Base-by-base conservation (phyloP, 2,797 vertebrate species). In the Nannoperca australis region DNA sequence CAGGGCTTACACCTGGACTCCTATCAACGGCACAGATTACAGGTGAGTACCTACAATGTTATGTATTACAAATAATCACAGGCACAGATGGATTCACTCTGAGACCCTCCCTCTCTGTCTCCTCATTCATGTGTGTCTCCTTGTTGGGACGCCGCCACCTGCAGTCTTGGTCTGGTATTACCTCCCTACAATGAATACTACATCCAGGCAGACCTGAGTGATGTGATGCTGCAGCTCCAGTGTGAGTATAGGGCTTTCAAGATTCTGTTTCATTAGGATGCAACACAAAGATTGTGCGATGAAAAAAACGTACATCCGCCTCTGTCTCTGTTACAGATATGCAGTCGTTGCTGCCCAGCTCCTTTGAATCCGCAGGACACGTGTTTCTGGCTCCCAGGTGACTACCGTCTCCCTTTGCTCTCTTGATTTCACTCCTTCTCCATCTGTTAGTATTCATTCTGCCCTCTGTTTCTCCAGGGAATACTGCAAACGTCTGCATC, bases 301-400 rank as follows among this genome's bases (percentile, higher is more conserved):
- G 10, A 49, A 34, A 50, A 67, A 66, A 3, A 18, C 38, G 7
- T 38, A n/a, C 45, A 32, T 44, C 62, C 11, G 20, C 14, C 3
- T 51, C 49, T 70, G 18, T 53, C 53, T 79, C 1, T 79, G 54
- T 95, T 94, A 89, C 95, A 99, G 98, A 99, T 96, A 97, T 99
- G 96, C 98, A 99, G 95, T 98, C 96, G 81, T 92, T 99, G 96
- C 95, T 99, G 92, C 98, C 98, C 85, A 97, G 96, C 95, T 97
- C 95, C 82, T 99, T 98, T 95, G 98, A 99, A 91, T 96, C 97
- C 81, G 96, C 97, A 76, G 98, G 98, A 90, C 98, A 99, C 70
- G 97, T 99, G 89, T 99, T 99, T 95, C 96, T 99, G 94, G 98
- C 98, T 89, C 98, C 98, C 77, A 98, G 98, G 98, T 99, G 95